phyloP scores from a whole-genome alignment of 2,888 invertebrate genomes.

The Mesoligia furuncula region DNA sequence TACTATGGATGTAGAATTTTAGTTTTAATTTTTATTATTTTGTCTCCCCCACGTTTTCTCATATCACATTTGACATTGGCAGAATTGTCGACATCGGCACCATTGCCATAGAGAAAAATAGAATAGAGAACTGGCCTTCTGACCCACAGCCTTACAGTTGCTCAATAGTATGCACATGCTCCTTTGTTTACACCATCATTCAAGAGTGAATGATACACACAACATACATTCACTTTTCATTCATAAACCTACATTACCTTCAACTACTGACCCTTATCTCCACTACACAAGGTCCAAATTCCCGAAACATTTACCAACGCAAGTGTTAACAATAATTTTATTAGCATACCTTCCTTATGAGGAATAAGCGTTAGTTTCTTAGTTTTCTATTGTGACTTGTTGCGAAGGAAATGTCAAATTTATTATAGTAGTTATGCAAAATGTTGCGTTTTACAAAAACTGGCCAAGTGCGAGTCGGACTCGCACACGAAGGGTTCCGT shows the following conservation, averaged over 20 bases:
- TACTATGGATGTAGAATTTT: too few species aligned
- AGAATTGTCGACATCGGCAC: too few species aligned
- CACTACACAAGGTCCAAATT: constrained; percentile 19
- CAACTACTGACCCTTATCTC: neutral
- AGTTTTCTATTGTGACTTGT: constrained; percentile 60
- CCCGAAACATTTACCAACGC: neutral
- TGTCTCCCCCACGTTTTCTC: too few species aligned
- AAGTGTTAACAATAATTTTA: constrained; percentile 44
- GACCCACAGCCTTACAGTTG: constrained; percentile 11
- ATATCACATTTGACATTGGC: too few species aligned
- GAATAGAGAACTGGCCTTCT: neutral
- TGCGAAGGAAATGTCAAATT: constrained; percentile 57
- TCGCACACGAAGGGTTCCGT: too few species aligned
- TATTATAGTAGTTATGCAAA: constrained; percentile 47
- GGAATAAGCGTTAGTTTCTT: constrained; percentile 19
- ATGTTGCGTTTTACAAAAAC: constrained; percentile 37
- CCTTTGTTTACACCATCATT: constrained; percentile 39
- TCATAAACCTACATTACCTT: constrained; percentile 27
- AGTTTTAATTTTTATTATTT: too few species aligned
- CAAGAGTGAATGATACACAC: constrained; percentile 32
- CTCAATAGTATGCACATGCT: constrained; percentile 15
- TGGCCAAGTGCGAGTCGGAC: too few species aligned
- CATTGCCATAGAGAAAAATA: too few species aligned
- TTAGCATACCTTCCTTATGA: constrained; percentile 61
- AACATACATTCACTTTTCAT: constrained; percentile 52